These are phyloP conservation scores for Heterodera filipjevi DNA, from an alignment of 2,888 invertebrate species.

Conservation along the genomic window DNA sequence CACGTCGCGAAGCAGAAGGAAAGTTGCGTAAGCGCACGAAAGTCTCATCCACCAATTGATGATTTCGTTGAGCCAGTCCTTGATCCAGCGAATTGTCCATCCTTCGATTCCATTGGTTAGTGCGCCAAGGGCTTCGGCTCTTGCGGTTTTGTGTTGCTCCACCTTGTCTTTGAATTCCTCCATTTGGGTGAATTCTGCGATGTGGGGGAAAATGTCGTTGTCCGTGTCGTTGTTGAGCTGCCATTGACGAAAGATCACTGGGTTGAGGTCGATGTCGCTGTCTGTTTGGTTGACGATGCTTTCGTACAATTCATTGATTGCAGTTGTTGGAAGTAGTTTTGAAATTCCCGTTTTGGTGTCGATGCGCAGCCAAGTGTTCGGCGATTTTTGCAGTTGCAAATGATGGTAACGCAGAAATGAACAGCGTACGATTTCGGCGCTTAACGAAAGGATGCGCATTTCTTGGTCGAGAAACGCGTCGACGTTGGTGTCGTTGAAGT, in stretches of 20 bases:
- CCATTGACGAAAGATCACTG: too few species aligned
- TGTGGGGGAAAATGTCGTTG: neutral
- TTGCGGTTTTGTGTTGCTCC: neutral
- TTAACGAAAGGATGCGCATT: neutral
- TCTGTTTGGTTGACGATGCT: neutral
- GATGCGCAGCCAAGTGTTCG: neutral
- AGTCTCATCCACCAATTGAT: neutral
- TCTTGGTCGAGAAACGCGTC: conserved; percentile 1
- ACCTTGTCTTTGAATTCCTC: neutral
- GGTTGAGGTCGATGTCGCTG: neutral
- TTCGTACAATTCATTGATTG: neutral
- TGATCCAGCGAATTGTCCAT: neutral
- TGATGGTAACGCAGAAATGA: neutral
- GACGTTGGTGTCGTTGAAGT: too few species aligned
- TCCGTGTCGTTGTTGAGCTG: neutral
- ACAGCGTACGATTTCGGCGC: neutral
- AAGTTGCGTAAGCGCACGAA: conserved; percentile 1
- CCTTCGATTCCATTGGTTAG: neutral
- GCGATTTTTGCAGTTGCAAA: too few species aligned
- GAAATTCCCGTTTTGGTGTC: neutral
- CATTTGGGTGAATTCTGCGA: neutral
- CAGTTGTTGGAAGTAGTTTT: neutral
- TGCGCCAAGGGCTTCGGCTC: neutral
- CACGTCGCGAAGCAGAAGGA: neutral
- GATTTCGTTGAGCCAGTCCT: neutral